phyloP scores from a whole-genome alignment of 2,888 invertebrate species.

The Nowickia ferox region DNA sequence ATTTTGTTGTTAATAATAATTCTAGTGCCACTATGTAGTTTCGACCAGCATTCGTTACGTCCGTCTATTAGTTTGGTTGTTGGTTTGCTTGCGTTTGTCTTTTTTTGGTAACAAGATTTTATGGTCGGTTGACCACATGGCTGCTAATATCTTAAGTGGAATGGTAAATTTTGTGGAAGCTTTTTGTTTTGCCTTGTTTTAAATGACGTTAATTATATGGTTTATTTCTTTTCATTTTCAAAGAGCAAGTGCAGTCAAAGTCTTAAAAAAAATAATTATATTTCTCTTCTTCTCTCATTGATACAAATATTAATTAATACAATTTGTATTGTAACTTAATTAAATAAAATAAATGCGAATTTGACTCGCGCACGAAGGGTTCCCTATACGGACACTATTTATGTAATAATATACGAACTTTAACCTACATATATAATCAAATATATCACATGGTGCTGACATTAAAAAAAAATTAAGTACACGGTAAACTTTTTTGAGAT shows the following conservation, averaged over 20 bases:
- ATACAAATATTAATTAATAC: no score
- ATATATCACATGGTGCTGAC: no score
- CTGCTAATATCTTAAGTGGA: conserved; percentile 5
- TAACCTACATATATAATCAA: no score
- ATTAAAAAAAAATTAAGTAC: no score
- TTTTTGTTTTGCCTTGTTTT: conserved; percentile 6
- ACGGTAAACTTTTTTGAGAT: no score
- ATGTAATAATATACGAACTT: no score
- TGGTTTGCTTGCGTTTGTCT: background rate
- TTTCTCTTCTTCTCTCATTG: no score
- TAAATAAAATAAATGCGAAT: no score
- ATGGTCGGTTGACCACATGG: conserved; percentile 42
- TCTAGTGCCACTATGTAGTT: conserved; percentile 37
- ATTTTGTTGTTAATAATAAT: conserved; percentile 49
- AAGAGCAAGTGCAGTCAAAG: conserved; percentile 17
- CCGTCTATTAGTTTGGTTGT: background rate
- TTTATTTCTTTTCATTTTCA: background rate
- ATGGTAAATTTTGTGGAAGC: conserved; percentile 1
- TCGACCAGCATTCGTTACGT: conserved; percentile 20
- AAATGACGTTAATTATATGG: conserved; percentile 43
- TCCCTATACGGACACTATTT: no score
- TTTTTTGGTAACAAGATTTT: conserved; percentile 44
- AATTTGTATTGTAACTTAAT: no score
- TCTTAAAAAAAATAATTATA: background rate
- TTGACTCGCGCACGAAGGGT: no score